A percentile compares a stretch with the other conserved stretches of the same genome.
Evolutionary conservation across 2,797 vertebrate genomes (phyloP).

Genomic region (Podarcis lilfordi): DNA sequence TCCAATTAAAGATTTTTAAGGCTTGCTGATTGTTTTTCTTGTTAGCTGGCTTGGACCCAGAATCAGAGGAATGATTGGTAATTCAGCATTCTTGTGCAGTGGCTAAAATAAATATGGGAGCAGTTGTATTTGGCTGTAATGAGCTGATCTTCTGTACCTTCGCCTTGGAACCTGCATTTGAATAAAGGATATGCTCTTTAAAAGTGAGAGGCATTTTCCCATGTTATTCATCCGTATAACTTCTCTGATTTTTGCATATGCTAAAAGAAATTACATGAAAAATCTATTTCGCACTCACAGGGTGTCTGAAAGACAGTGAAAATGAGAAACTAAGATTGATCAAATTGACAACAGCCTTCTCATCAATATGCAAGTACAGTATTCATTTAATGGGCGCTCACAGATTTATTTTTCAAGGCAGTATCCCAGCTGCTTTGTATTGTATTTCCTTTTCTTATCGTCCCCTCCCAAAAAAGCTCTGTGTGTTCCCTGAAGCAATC

Average conservation of each 20-base stretch:
- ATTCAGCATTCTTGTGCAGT: neutral
- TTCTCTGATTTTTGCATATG: neutral
- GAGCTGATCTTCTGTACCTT: neutral
- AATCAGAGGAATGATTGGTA: neutral
- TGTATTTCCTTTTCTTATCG: neutral
- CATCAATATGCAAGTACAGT: neutral
- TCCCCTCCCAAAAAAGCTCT: neutral
- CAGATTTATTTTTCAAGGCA: neutral
- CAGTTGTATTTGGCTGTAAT: neutral
- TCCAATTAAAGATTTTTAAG: too few relatives aligned
- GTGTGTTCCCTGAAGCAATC: neutral
- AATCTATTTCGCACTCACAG: neutral
- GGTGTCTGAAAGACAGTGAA: neutral
- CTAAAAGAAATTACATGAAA: neutral
- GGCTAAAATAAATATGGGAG: neutral
- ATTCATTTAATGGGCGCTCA: neutral
- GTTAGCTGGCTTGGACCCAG: neutral
- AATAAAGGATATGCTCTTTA: neutral
- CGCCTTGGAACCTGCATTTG: neutral
- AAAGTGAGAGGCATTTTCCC: neutral
- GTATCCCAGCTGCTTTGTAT: neutral
- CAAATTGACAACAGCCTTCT: neutral
- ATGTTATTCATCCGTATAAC: neutral
- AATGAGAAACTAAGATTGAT: neutral
- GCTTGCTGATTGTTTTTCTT: too few relatives aligned